Percentiles rank a stretch among this genome's conserved stretches.
Evolutionary conservation across 2,888 invertebrate genomes (phyloP).

Genomic region (Camptogramma bilineatum): DNA sequence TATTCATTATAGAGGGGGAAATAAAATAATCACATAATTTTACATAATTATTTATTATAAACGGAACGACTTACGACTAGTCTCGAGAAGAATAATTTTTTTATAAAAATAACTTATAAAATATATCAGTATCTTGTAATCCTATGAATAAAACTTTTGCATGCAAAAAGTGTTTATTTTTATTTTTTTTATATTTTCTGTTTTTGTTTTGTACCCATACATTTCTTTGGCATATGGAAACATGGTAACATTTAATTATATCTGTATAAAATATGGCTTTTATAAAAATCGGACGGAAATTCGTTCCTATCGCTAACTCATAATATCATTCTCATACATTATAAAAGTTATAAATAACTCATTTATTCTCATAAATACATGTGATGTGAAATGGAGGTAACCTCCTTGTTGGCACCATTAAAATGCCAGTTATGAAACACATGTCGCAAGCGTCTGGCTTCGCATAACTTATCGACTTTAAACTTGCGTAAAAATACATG

Average conservation of each 20-base stretch:
- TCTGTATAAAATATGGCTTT: conserved; percentile 58
- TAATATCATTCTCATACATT: conserved; percentile 9
- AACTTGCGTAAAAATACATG: conserved; percentile 32
- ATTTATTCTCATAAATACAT: conserved; percentile 19
- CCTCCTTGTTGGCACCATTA: conserved; percentile 35
- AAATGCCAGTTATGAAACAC: conserved; percentile 25
- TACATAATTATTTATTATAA: conserved; percentile 64
- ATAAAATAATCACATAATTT: conserved; percentile 36
- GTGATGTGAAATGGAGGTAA: conserved; percentile 32
- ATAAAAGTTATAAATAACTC: conserved; percentile 17
- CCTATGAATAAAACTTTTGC: conserved; percentile 58
- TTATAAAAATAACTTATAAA: conserved; percentile 62
- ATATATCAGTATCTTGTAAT: conserved; percentile 39
- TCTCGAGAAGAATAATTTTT: conserved; percentile 61
- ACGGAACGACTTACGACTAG: conserved; percentile 80
- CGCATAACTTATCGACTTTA: conserved; percentile 29
- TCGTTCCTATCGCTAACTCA: conserved; percentile 47
- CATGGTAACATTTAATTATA: conserved; percentile 50
- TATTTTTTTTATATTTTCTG: conserved; percentile 39
- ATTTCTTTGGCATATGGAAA: conserved; percentile 77
- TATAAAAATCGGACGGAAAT: conserved; percentile 62
- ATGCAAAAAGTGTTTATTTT: conserved; percentile 64
- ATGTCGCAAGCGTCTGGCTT: conserved; percentile 20
- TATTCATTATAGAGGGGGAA: conserved; percentile 1
- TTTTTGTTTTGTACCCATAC: conserved; percentile 69